Evolutionary conservation across 2,113 vertebrate genomes (phyloP).

Genomic region (Dipodomys ordii): DNA sequence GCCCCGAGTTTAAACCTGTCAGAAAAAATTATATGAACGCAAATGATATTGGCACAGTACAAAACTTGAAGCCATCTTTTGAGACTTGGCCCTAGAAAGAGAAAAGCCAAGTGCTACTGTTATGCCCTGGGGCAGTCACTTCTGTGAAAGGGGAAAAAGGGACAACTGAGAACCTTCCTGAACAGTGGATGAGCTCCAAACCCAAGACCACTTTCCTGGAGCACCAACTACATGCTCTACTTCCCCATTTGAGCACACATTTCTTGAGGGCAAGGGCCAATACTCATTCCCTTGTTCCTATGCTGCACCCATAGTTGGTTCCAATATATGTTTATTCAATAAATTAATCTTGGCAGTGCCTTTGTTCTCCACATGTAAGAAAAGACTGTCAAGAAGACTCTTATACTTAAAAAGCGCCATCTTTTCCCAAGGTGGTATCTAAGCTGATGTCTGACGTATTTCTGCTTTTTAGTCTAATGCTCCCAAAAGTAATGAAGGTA

Average conservation of each 20-base stretch:
- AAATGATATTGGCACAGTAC: neutral
- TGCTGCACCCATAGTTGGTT: neutral
- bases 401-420: neutral
- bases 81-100: neutral
- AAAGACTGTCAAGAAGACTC: neutral
- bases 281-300: neutral
- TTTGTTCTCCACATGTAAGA: neutral
- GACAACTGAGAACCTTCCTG: too few species aligned
- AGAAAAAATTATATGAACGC: too few species aligned
- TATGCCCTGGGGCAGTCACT: neutral
- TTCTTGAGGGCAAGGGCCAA: neutral
- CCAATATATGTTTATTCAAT: neutral
- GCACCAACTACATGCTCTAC: neutral
- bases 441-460: neutral
- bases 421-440: neutral
- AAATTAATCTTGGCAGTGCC: neutral
- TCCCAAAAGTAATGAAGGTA: neutral
- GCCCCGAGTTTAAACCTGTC: too few species aligned
- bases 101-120: neutral
- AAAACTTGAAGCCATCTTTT: neutral
- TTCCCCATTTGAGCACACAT: rapidly evolving
- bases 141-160: rapidly evolving
- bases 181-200: neutral
- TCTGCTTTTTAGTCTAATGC: neutral
- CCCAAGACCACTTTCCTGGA: neutral